Percentiles rank a stretch among this genome's conserved stretches.
phyloP scores from a whole-genome alignment of 2,113 vertebrate genomes.

The Daphoenositta chrysoptera region DNA sequence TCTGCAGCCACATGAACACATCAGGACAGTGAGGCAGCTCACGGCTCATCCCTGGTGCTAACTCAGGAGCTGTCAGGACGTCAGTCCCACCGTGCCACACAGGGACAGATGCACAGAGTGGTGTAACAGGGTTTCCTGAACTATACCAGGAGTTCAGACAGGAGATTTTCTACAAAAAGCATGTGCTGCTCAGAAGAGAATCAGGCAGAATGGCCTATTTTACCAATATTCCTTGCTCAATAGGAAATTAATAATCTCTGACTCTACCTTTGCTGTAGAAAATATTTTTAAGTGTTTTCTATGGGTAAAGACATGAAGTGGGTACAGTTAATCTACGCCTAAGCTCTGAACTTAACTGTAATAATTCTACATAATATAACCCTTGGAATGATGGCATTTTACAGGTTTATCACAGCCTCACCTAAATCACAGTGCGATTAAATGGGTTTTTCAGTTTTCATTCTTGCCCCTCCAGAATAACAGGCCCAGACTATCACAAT shows the following conservation, averaged over 20 bases:
- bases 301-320: not conserved
- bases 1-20: not conserved
- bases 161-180: not conserved
- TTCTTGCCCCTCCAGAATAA: not conserved
- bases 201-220: not conserved
- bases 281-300: not conserved
- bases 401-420: not conserved
- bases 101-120: not conserved
- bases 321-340: not conserved
- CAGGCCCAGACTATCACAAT: not conserved
- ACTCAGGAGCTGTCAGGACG: not conserved
- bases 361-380: not conserved
- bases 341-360: not conserved
- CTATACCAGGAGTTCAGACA: not conserved
- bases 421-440: not conserved
- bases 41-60: rapidly evolving
- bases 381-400: not conserved
- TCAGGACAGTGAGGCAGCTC: not conserved
- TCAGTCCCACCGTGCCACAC: rapidly evolving
- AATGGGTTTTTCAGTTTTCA: not conserved
- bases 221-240: not conserved
- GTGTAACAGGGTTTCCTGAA: not conserved
- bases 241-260: not conserved
- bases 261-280: not conserved
- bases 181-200: not conserved